Base-by-base conservation (phyloP, 2,797 vertebrate genomes). In the Alfaro cultratus region DNA sequence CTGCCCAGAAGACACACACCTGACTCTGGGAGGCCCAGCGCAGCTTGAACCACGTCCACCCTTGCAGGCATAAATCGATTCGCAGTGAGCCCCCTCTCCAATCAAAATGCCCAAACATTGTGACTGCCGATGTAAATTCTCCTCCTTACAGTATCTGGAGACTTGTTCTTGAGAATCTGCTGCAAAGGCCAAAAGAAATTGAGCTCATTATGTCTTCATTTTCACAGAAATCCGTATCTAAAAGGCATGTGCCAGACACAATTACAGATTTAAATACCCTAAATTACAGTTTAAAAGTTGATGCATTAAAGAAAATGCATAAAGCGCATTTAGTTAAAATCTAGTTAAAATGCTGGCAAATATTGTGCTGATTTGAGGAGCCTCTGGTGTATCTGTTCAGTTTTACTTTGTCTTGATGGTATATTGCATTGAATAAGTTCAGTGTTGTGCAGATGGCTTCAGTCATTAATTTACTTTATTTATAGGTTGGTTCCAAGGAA, bases 1-100 rank as follows among this genome's bases (percentile, higher is more conserved):
- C 93, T 89, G 89, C 91, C 90, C 92, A 89, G 90, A 95, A 95
- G 91, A 92, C 93, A 93, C 92, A 95, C 92, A 90, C 90, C 92
- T 82, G 62, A 93, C 91, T 92, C 89, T 43, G 36, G 84, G 91
- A 86, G 84, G 89, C 88, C 91, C 89, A 89, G 85, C 79, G 84
- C 84, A 78, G 87, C 84, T 91, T 89, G 89, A 92, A 91, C 90
- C 85, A 62, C 84, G 89, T 87, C 89, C 88, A 92, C 79, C 88
- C 87, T 91, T 72, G 76, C 87, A 93, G 90, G 86, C 78, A 74
- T 31, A 77, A 82, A 95, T 95, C 82, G 90, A 93, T 92, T 75
- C 41, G 79, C 67, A 73, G 83, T 12, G 4, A 81, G 76, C 75
- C 31, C 36, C 26, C 16, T 80, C 80, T 80, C 73, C 87, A 83